Conservation (phyloP, 2,113 vertebrate genomes). For the Chionodraco myersi region DNA sequence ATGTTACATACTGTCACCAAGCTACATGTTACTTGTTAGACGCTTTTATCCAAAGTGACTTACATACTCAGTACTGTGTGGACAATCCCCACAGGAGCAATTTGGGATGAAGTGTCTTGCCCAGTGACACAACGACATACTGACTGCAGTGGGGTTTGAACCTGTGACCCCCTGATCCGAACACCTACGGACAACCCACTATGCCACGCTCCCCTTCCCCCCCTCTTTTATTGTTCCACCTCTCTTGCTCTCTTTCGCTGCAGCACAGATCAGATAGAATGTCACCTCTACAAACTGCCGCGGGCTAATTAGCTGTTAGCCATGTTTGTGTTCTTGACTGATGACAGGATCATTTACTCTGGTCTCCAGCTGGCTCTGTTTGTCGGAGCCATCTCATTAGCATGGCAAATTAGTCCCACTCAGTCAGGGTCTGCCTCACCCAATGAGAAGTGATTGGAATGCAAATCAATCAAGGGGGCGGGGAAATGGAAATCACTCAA, state of each 20-base stretch:
- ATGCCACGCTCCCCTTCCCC: slow-evolving; percentile 74
- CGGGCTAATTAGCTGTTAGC: slow-evolving; percentile 99
- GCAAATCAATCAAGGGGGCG: slow-evolving; percentile 94
- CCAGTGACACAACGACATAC: no score
- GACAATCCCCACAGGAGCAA: no score
- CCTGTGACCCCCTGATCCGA: no score
- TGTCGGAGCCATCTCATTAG: slow-evolving; percentile 98
- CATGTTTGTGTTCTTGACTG: slow-evolving; percentile 96
- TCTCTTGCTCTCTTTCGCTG: slow-evolving; percentile 77
- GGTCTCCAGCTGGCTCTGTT: slow-evolving; percentile 98
- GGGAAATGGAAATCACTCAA: slow-evolving; percentile 90
- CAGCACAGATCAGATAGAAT: slow-evolving; percentile 93
- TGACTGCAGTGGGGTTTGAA: no score
- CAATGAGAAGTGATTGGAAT: slow-evolving; percentile 97
- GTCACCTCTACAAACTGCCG: slow-evolving; percentile 93
- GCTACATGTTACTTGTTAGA: slow-evolving; percentile 44
- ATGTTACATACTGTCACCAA: slow-evolving; percentile 76
- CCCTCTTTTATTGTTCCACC: slow-evolving; percentile 66
- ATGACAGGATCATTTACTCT: slow-evolving; percentile 99
- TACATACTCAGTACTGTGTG: no score
- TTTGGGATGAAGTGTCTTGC: no score
- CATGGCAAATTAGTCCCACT: slow-evolving; percentile 96
- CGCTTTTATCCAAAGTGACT: no score
- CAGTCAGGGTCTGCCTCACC: slow-evolving; percentile 95
- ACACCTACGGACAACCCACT: no score